phyloP scores from a whole-genome alignment of 2,888 invertebrate species.

The Torymus aiolomorphi region DNA sequence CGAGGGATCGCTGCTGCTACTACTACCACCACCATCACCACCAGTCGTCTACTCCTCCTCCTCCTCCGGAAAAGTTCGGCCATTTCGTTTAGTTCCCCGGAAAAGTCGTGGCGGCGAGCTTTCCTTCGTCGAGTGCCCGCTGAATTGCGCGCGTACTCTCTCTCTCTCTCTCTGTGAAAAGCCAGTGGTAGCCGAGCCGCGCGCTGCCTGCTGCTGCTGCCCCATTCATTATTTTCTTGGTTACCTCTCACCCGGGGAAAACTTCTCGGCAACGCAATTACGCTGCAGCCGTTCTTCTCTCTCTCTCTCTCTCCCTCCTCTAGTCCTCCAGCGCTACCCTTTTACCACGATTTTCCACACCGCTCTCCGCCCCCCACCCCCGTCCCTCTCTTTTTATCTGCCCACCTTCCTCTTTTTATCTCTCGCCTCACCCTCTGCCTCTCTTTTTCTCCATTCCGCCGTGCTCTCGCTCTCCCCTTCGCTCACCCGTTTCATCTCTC shows the following conservation, averaged over 20 bases:
- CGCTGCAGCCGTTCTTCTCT: constrained; percentile 51
- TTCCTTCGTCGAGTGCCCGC: constrained; percentile 23
- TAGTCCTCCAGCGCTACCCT: constrained; percentile 48
- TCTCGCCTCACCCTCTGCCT: neutral
- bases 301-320: too few relatives aligned
- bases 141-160: constrained; percentile 36
- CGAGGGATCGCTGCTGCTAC: constrained; percentile 25
- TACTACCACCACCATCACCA: too few relatives aligned
- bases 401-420: neutral
- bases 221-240: constrained; percentile 75
- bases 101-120: constrained; percentile 46
- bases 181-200: neutral
- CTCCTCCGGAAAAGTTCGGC: constrained; percentile 55
- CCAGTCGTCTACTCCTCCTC: too few relatives aligned
- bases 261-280: constrained; percentile 75
- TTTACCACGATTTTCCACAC: constrained; percentile 54
- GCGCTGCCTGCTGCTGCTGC: constrained; percentile 39
- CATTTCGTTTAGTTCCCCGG: constrained; percentile 57
- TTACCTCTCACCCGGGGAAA: constrained; percentile 72
- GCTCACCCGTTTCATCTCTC: constrained; percentile 38
- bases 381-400: constrained; percentile 31
- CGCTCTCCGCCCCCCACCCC: constrained; percentile 28
- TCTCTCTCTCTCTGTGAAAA: constrained; percentile 53
- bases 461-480: constrained; percentile 1
- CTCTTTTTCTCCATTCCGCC: neutral